These are phyloP conservation scores for Symphodus melops DNA, from an alignment of 2,113 vertebrate genomes.

Conservation along the genomic window DNA sequence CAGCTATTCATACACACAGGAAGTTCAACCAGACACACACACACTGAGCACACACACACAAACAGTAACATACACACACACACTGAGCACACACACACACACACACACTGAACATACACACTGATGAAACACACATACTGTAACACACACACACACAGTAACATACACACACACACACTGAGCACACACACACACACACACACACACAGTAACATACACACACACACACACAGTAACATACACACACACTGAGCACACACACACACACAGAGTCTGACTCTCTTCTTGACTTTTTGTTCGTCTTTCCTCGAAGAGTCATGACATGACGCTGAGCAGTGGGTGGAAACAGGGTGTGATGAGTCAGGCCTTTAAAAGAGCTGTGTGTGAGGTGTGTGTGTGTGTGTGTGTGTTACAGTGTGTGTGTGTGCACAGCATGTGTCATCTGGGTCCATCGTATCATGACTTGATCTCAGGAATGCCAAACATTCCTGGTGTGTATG, in stretches of 20 bases:
- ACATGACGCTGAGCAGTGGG: constrained; percentile 54
- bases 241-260: constrained; percentile 1
- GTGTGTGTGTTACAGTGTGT: constrained; percentile 21
- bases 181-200: too few species aligned
- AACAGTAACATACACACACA: too few species aligned
- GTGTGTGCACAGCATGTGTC: constrained; percentile 65
- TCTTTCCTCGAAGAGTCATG: constrained; percentile 45
- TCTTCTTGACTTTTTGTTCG: constrained; percentile 14
- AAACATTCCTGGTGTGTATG: constrained; percentile 57
- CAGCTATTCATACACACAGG: too few species aligned
- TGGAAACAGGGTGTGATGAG: constrained; percentile 54
- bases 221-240: background rate
- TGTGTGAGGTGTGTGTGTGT: constrained; percentile 20
- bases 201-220: background rate
- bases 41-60: background rate
- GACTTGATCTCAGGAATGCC: constrained; percentile 63
- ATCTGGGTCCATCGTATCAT: constrained; percentile 62
- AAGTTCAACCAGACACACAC: background rate
- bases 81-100: too few species aligned
- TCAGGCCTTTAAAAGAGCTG: constrained; percentile 57
- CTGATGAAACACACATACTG: too few species aligned
- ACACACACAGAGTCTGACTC: background rate
- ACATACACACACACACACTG: background rate
- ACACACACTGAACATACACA: background rate
- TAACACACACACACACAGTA: background rate